Percentiles rank a stretch among this genome's conserved stretches.
Conservation (phyloP, 2,888 invertebrate species). For the Automeris io region DNA sequence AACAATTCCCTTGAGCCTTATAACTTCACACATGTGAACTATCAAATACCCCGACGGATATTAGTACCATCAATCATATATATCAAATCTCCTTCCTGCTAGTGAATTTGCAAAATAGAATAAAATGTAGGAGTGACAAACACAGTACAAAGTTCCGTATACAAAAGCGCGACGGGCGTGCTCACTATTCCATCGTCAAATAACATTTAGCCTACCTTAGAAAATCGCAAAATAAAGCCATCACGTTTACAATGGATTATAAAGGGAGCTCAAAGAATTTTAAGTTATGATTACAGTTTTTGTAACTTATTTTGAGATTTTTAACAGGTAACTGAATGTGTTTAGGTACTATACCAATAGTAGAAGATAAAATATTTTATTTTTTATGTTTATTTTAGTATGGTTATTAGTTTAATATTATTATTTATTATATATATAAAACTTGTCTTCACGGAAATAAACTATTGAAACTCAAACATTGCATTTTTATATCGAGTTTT, state of each 20-base stretch:
- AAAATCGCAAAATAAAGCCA: slow-evolving; percentile 74
- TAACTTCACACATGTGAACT: slow-evolving; percentile 57
- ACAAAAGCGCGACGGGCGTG: slow-evolving; percentile 68
- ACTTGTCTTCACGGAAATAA: too few species aligned
- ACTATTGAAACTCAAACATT: too few species aligned
- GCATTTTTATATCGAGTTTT: too few species aligned
- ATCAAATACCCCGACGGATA: slow-evolving; percentile 31
- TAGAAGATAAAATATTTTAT: too few species aligned
- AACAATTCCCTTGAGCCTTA: slow-evolving; percentile 54
- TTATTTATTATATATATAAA: too few species aligned
- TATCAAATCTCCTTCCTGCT: slow-evolving; percentile 44
- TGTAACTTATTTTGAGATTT: slow-evolving; percentile 54
- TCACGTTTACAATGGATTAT: slow-evolving; percentile 53
- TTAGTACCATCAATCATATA: slow-evolving; percentile 60
- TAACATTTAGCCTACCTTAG: slow-evolving; percentile 76
- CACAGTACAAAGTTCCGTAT: slow-evolving; percentile 35
- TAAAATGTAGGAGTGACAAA: slow-evolving; percentile 73
- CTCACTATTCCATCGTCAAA: slow-evolving; percentile 72
- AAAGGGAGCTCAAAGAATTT: slow-evolving; percentile 58
- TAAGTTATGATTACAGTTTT: slow-evolving; percentile 72
- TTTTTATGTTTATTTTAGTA: too few species aligned
- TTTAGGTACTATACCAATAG: too few species aligned
- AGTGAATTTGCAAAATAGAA: slow-evolving; percentile 52
- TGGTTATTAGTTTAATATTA: too few species aligned
- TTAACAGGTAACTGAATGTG: slow-evolving; percentile 15